Evolutionary conservation across 1,140 invertebrate genomes (phyloP).

Genomic region (Drosophila obscura): DNA sequence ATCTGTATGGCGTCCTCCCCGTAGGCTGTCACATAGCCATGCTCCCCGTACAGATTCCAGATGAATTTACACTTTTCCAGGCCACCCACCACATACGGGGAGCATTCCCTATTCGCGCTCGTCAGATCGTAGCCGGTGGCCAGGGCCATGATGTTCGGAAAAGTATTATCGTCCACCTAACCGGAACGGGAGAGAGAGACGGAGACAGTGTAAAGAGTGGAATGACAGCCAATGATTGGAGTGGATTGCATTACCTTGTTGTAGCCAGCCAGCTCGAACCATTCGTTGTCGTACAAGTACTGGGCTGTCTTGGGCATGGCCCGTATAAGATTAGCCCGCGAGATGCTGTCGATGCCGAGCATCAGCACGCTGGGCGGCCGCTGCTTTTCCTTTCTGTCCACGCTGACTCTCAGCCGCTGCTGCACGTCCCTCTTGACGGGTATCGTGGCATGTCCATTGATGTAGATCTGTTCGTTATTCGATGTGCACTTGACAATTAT

Average conservation of each 20-base stretch:
- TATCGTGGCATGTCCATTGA: constrained; percentile 75
- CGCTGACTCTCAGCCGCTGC: constrained; percentile 55
- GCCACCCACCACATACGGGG: constrained; percentile 83
- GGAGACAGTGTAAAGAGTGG: too few relatives aligned
- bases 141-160: constrained; percentile 91
- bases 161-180: constrained; percentile 91
- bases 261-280: constrained; percentile 85
- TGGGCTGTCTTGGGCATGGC: constrained; percentile 90
- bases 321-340: constrained; percentile 89
- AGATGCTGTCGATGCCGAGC: constrained; percentile 93
- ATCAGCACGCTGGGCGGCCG: constrained; percentile 86
- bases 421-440: constrained; percentile 58
- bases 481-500: constrained; percentile 84
- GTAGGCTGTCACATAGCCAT: constrained; percentile 91
- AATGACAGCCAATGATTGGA: neutral
- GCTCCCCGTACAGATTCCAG: constrained; percentile 90
- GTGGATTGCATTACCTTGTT: constrained; percentile 83
- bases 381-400: neutral
- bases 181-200: constrained; percentile 17
- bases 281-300: constrained; percentile 86
- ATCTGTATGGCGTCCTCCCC: constrained; percentile 91
- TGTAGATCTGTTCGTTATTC: constrained; percentile 64
- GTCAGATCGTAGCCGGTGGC: constrained; percentile 87
- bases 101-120: constrained; percentile 84
- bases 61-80: constrained; percentile 89